Conservation (phyloP, 2,888 invertebrate genomes). For the Sacculina carcini region DNA sequence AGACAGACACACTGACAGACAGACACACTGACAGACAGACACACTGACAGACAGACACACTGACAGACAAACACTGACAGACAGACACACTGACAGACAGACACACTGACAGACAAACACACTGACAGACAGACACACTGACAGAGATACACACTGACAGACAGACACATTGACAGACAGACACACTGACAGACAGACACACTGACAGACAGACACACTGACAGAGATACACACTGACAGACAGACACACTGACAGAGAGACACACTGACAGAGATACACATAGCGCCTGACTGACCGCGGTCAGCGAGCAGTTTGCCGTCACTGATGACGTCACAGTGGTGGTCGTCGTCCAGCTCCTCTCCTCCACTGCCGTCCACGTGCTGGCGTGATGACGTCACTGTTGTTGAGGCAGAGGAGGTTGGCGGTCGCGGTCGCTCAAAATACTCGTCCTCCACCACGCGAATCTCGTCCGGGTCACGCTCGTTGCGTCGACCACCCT, state of each 20-base stretch:
- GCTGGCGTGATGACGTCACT: not conserved
- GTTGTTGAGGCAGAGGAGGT: not conserved
- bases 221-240: not conserved
- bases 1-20: not conserved
- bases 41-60: not conserved
- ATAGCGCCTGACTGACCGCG: not conserved
- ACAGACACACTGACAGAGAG: not conserved
- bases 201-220: not conserved
- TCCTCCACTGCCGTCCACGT: not conserved
- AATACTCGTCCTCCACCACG: constrained; percentile 1
- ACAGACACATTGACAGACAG: not conserved
- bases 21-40: not conserved
- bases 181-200: not conserved
- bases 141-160: not conserved
- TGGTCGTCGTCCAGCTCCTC: not conserved
- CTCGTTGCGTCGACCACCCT: not conserved
- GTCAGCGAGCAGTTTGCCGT: too few relatives aligned
- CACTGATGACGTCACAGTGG: too few relatives aligned
- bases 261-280: not conserved
- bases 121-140: not conserved
- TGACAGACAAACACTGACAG: not conserved
- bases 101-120: not conserved
- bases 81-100: not conserved
- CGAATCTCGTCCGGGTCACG: not conserved
- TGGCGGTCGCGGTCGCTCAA: constrained; percentile 1